Evolutionary conservation across 2,113 vertebrate genomes (phyloP).

Genomic region (Sturnus vulgaris): DNA sequence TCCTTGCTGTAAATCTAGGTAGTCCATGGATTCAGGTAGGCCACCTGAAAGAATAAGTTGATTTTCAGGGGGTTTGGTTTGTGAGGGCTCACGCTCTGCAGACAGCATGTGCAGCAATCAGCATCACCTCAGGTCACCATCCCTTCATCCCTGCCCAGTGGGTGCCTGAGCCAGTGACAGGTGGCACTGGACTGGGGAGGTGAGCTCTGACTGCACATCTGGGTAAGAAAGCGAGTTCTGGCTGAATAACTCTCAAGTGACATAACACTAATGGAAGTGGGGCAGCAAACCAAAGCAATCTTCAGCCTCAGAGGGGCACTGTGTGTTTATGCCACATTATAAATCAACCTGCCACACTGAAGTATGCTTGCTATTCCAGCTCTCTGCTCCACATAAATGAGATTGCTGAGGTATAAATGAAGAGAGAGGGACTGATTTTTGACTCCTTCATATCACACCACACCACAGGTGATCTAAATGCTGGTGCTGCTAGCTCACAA

Average conservation of each 20-base stretch:
- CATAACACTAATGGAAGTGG: background rate
- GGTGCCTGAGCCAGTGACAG: rapidly evolving
- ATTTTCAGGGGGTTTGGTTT: background rate
- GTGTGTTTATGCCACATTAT: background rate
- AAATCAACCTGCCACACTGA: constrained; percentile 18
- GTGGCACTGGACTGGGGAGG: background rate
- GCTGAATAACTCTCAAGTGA: background rate
- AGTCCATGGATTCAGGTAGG: background rate
- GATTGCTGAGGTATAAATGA: background rate
- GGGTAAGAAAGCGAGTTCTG: background rate
- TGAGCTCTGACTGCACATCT: background rate
- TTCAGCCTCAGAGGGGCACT: background rate
- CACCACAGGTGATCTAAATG: background rate
- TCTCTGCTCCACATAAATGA: background rate
- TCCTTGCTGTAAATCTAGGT: background rate
- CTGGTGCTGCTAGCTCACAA: background rate
- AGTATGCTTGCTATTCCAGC: constrained; percentile 1
- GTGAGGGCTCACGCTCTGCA: background rate
- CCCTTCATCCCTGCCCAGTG: background rate
- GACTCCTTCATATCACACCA: background rate
- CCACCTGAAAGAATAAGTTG: background rate
- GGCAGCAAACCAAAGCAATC: constrained; percentile 25
- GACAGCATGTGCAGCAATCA: background rate
- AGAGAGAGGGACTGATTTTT: background rate
- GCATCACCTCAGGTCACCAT: background rate